Base-by-base conservation (phyloP, 1,140 invertebrate species). In the Scaptomyza graminum region DNA sequence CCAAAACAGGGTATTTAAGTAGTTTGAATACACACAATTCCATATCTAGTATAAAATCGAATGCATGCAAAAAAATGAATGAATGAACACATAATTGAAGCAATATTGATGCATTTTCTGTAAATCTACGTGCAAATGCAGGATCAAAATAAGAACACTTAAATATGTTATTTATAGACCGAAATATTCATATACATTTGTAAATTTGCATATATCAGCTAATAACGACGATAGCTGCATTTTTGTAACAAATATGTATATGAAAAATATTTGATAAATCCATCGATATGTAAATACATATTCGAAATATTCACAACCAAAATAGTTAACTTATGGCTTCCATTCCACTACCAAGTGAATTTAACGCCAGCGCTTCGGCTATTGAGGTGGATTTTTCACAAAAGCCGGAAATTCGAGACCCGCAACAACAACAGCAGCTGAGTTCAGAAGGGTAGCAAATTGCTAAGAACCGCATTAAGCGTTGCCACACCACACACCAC, bases 381-480 rank as follows among this genome's bases (percentile, higher is more conserved):
- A 59, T 71, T 71, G 68, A 71, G 52, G 51, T 65, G 52, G 67
- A 65, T 70, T 65, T 71, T 66, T 22, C 54, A 64, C 16, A 46
- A 34, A 50, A 66, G 49, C 63, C 54, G 62, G 68, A 71, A 66
- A 71, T 59, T 59, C 39, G 31, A 71, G 65, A 71, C 62, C 28
- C 50, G 8, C 31, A 31, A 34, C 31, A 34, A 34, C 31, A 49
- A 16, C 39, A 44, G 18, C 37, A 50, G 63, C 50, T 56, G 54
- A 16, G 16, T 13, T 5, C 28, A 31, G 54, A 71, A 71, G 68
- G 68, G 68, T 65, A 51, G 57, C 31, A 44, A 54, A 49, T 25
- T 54, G 49, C 37, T 37, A 55, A 68, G 44, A 52, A 2, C 49
- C 69, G 51, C 47, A 54, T 44, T 31, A 46, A 54, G 62, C 68